phyloP scores from a whole-genome alignment of 2,888 invertebrate genomes.

The Schizaphis graminum region DNA sequence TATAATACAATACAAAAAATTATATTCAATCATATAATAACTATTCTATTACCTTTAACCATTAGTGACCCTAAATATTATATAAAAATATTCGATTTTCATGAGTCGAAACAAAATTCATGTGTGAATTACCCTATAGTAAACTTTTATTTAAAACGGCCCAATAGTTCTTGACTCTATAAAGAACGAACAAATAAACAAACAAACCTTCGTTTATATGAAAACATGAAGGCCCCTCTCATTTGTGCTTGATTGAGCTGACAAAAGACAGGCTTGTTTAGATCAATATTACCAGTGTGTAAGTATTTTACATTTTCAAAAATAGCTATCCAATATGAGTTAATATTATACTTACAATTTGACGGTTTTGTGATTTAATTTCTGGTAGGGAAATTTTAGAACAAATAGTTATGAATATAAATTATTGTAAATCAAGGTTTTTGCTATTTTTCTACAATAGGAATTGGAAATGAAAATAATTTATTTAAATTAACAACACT shows the following conservation, averaged over 20 bases:
- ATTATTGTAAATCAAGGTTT: not conserved
- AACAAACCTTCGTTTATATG: no score
- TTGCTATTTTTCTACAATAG: not conserved
- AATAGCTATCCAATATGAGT: not conserved
- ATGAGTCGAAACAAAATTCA: no score
- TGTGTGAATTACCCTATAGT: no score
- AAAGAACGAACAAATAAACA: no score
- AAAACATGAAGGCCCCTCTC: not conserved
- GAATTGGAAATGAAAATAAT: not conserved
- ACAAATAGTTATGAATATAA: not conserved
- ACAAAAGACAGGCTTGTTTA: not conserved
- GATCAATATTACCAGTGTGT: not conserved
- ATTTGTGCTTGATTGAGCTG: not conserved
- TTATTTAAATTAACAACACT: not conserved
- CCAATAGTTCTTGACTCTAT: no score
- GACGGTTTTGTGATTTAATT: not conserved
- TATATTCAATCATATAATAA: no score
- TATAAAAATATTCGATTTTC: no score
- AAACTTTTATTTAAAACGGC: no score
- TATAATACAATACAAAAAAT: no score
- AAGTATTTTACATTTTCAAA: not conserved
- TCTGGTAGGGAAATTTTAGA: not conserved
- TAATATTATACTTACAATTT: not conserved
- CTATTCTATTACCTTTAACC: no score
- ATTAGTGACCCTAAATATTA: no score